A percentile compares a stretch with the other conserved stretches of the same genome.
phyloP scores from a whole-genome alignment of 2,888 invertebrate genomes.

The Nymphalis polychloros region DNA sequence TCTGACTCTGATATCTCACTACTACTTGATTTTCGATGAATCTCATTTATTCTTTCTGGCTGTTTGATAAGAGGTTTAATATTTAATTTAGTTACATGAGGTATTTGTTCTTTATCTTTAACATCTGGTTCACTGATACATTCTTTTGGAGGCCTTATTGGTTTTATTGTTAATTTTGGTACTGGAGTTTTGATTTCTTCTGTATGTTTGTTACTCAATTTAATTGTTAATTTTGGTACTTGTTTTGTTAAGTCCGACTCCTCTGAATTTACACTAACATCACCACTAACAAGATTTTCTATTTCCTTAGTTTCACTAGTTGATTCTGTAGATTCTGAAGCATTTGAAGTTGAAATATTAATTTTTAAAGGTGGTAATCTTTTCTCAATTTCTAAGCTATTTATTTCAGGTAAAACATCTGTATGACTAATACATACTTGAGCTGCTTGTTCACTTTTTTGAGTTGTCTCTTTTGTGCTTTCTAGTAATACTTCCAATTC shows the following conservation, averaged over 20 bases:
- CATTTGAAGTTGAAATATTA: slow-evolving; percentile 48
- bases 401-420: slow-evolving; percentile 10
- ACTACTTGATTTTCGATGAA: slow-evolving; percentile 75
- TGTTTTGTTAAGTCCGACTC: slow-evolving; percentile 59
- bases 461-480: slow-evolving; percentile 21
- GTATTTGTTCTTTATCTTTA: slow-evolving; percentile 62
- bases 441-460: slow-evolving; percentile 12
- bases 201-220: slow-evolving; percentile 63
- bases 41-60: slow-evolving; percentile 72
- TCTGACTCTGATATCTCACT: slow-evolving; percentile 80
- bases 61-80: slow-evolving; percentile 77
- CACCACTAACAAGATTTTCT: slow-evolving; percentile 45
- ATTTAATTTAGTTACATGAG: slow-evolving; percentile 71
- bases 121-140: slow-evolving; percentile 44
- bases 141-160: slow-evolving; percentile 54
- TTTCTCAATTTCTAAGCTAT: slow-evolving; percentile 15
- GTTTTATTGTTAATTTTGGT: slow-evolving; percentile 72
- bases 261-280: slow-evolving; percentile 35
- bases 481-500: slow-evolving; percentile 18
- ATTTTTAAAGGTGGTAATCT: slow-evolving; percentile 49
- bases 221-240: slow-evolving; percentile 78
- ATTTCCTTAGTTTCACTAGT: slow-evolving; percentile 37
- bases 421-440: slow-evolving; percentile 10
- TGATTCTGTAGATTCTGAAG: slow-evolving; percentile 39
- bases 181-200: slow-evolving; percentile 68